phyloP scores from a whole-genome alignment of 35 echinoderm and acorn worm genomes.

The Heliocidaris tuberculata region DNA sequence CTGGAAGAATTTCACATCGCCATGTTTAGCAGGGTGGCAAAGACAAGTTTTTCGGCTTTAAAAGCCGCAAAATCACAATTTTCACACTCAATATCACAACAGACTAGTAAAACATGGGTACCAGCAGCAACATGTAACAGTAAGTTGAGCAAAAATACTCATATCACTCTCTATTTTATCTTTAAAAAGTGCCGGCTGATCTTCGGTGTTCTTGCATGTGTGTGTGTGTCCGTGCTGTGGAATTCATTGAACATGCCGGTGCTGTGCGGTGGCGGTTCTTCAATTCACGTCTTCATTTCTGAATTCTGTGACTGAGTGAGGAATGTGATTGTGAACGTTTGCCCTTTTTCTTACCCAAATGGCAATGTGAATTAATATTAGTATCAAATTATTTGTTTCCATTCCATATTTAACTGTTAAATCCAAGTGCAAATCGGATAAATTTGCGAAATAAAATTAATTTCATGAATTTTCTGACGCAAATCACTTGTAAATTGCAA shows the following conservation, averaged over 20 bases:
- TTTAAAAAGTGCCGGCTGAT: background rate
- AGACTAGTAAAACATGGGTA: constrained; percentile 74
- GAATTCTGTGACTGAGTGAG: no score
- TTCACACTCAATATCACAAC: constrained; percentile 61
- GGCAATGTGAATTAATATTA: no score
- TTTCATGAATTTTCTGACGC: no score
- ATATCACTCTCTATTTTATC: background rate
- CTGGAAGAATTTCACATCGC: constrained; percentile 46
- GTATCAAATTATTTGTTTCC: no score
- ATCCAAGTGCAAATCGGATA: no score
- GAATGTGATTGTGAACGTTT: no score
- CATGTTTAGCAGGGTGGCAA: constrained; percentile 79
- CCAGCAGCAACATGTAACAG: constrained; percentile 60
- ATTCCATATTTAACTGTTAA: no score
- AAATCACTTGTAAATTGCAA: no score
- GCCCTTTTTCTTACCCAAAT: no score
- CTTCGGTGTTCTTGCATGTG: background rate
- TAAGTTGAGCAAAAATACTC: constrained; percentile 33
- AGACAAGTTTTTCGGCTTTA: constrained; percentile 77
- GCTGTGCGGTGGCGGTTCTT: background rate
- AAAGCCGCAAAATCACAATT: constrained; percentile 70
- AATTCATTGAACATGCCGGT: background rate
- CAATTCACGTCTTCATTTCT: no score
- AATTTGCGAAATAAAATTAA: no score
- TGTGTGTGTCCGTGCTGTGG: background rate